These are phyloP conservation scores for Formica exsecta DNA, from an alignment of 1,140 invertebrate species.

Conservation along the genomic window DNA sequence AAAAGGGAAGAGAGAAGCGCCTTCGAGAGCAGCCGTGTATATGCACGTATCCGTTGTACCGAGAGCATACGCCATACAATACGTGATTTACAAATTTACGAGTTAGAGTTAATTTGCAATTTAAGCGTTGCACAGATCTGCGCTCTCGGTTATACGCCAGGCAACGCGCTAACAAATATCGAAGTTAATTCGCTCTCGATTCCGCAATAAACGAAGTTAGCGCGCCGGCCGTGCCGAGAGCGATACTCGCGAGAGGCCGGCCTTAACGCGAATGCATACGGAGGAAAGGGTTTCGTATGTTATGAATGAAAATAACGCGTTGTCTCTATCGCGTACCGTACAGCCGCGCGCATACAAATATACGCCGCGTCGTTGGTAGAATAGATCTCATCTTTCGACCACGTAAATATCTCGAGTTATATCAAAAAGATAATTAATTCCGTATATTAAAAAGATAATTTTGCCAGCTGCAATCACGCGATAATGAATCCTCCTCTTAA, in stretches of 20 bases:
- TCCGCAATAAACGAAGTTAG: constrained; percentile 56
- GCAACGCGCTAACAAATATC: constrained; percentile 44
- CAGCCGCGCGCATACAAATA: neutral
- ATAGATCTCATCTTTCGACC: constrained; percentile 33
- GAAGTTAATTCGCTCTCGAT: constrained; percentile 58
- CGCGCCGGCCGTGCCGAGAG: constrained; percentile 35
- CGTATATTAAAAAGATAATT: neutral
- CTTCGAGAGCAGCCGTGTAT: neutral
- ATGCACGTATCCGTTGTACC: neutral
- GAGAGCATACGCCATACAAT: constrained; percentile 16
- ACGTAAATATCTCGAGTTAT: neutral
- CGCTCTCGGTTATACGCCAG: constrained; percentile 7
- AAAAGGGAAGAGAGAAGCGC: constrained; percentile 21
- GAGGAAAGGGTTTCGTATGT: constrained; percentile 64
- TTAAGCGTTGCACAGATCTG: constrained; percentile 41
- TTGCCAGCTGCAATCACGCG: neutral
- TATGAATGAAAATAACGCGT: constrained; percentile 69
- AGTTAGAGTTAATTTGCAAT: constrained; percentile 55
- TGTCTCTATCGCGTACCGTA: constrained; percentile 24
- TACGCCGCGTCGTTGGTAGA: neutral
- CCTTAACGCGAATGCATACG: constrained; percentile 65
- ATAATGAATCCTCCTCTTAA: neutral
- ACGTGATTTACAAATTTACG: constrained; percentile 62
- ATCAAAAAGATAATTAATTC: neutral
- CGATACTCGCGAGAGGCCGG: constrained; percentile 58